Percentiles rank a stretch among this genome's conserved stretches.
phyloP scores from a whole-genome alignment of 2,797 vertebrate genomes.

The Spondyliosoma cantharus region DNA sequence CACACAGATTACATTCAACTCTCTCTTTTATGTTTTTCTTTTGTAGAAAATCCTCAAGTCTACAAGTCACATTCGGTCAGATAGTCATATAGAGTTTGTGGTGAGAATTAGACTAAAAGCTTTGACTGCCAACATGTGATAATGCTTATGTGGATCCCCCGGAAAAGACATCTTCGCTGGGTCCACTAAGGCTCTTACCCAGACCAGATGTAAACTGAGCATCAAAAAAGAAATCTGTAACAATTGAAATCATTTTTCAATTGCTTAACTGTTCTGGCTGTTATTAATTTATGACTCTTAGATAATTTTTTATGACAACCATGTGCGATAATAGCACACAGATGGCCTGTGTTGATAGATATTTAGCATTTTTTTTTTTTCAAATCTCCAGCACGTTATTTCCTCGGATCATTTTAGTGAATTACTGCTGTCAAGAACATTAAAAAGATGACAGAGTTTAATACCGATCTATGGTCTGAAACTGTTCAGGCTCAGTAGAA shows the following conservation, averaged over 20 bases:
- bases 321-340: conserved; percentile 38
- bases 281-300: conserved; percentile 44
- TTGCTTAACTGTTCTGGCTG: conserved; percentile 26
- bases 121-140: conserved; percentile 46
- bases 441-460: neutral
- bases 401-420: conserved; percentile 10
- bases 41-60: conserved; percentile 34
- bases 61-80: conserved; percentile 14
- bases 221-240: conserved; percentile 38
- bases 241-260: conserved; percentile 41
- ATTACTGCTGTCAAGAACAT: conserved; percentile 8
- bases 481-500: neutral
- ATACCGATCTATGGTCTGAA: too few species aligned
- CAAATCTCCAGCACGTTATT: conserved; percentile 12
- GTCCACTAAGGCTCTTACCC: conserved; percentile 7
- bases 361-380: conserved; percentile 1
- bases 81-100: conserved; percentile 19
- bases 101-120: conserved; percentile 20
- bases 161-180: conserved; percentile 7
- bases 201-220: conserved; percentile 36
- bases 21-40: conserved; percentile 37
- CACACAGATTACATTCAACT: conserved; percentile 28
- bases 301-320: conserved; percentile 41
- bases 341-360: conserved; percentile 29
- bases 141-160: conserved; percentile 39